A percentile compares a stretch with the other conserved stretches of the same genome.
These are phyloP conservation scores for Myotis yumanensis DNA, from an alignment of 2,113 vertebrate genomes.

Conservation along the genomic window DNA sequence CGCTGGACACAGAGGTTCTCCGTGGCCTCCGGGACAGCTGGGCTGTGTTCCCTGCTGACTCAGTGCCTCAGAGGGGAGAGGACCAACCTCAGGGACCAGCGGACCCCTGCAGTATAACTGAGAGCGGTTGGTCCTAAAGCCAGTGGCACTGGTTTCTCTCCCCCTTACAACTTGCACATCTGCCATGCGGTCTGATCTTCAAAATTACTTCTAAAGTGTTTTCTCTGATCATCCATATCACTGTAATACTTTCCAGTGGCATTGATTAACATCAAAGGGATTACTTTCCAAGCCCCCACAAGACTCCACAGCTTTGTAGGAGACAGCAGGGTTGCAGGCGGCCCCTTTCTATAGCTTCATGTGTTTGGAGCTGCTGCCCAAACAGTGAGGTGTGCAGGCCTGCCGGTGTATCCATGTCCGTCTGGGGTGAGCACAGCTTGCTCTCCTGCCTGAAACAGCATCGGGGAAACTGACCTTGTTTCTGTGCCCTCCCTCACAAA, in stretches of 20 bases:
- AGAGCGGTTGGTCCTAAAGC: not conserved
- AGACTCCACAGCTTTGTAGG: conserved; percentile 50
- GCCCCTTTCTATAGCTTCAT: not conserved
- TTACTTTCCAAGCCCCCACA: conserved; percentile 65
- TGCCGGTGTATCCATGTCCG: not conserved
- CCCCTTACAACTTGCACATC: not conserved
- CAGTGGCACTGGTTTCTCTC: not conserved
- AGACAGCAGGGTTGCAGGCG: not conserved
- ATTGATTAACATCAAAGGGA: conserved; percentile 80
- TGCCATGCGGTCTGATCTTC: conserved; percentile 10
- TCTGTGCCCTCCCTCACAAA: not conserved
- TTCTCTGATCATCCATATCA: conserved; percentile 77
- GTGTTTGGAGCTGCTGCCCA: not conserved
- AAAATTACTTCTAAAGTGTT: conserved; percentile 65
- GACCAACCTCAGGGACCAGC: not conserved
- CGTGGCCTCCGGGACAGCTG: not conserved
- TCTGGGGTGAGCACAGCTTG: not conserved
- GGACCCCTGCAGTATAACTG: not conserved
- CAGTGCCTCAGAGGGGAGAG: not conserved
- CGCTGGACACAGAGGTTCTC: not conserved
- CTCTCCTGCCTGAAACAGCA: not conserved
- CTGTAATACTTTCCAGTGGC: conserved; percentile 64
- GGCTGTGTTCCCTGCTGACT: not conserved
- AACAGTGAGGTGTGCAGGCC: not conserved
- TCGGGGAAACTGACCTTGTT: not conserved